A percentile compares a stretch with the other conserved stretches of the same genome.
These are phyloP conservation scores for Lithophane socia DNA, from an alignment of 2,888 invertebrate genomes.

Conservation along the genomic window DNA sequence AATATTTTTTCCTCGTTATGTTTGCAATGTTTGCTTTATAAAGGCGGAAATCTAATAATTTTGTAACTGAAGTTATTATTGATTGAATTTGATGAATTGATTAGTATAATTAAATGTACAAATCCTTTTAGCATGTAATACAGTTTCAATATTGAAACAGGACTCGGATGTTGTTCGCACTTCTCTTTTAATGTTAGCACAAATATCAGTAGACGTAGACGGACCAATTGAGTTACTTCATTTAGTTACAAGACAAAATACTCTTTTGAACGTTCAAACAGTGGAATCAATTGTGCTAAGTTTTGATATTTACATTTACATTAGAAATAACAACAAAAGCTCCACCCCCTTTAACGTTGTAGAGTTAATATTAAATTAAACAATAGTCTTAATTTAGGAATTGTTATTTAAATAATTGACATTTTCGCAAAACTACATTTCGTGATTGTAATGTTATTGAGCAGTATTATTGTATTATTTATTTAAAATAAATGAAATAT, in stretches of 20 bases:
- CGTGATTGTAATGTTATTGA: constrained; percentile 51
- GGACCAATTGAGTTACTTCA: constrained; percentile 58
- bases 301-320: constrained; percentile 16
- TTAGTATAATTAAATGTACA: constrained; percentile 56
- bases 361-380: constrained; percentile 55
- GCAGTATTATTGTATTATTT: constrained; percentile 60
- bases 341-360: constrained; percentile 52
- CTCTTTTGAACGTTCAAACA: constrained; percentile 35
- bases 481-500: constrained; percentile 43
- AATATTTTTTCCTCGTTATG: constrained; percentile 2
- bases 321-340: constrained; percentile 35
- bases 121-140: constrained; percentile 56
- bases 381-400: constrained; percentile 61
- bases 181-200: constrained; percentile 50
- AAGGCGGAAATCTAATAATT: constrained; percentile 40
- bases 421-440: constrained; percentile 57
- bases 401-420: constrained; percentile 61
- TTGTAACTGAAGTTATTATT: constrained; percentile 40
- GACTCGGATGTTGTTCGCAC: constrained; percentile 45
- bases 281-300: constrained; percentile 45
- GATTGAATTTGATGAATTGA: too few relatives aligned
- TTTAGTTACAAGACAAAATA: constrained; percentile 45
- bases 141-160: constrained; percentile 62
- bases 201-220: constrained; percentile 60
- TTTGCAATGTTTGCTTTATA: constrained; percentile 22